These are phyloP conservation scores for Chionis minor DNA, from an alignment of 2,113 vertebrate species.

Conservation along the genomic window DNA sequence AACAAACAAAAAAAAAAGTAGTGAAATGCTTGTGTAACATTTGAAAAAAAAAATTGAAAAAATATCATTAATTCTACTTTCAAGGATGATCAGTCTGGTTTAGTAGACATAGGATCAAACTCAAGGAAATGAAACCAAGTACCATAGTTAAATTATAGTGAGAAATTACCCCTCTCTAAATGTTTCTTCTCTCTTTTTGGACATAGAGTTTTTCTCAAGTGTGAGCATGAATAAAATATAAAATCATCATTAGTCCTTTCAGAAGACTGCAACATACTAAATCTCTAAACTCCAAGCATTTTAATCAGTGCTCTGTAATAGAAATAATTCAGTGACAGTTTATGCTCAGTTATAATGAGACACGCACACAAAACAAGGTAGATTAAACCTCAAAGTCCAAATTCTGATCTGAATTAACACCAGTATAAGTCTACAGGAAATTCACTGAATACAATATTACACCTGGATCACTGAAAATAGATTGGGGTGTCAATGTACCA, in stretches of 20 bases:
- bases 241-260: background rate
- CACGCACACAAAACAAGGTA: background rate
- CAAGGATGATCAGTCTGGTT: conserved; percentile 22
- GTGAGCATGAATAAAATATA: background rate
- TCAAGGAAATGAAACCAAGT: conserved; percentile 10
- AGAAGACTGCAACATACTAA: background rate
- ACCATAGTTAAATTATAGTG: background rate
- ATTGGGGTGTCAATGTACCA: background rate
- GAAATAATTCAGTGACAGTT: background rate
- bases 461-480: background rate
- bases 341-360: background rate
- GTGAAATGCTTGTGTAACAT: background rate
- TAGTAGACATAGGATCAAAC: background rate
- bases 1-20: background rate
- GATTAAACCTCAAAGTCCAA: background rate
- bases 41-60: background rate
- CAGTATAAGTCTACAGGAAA: background rate
- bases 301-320: background rate
- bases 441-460: background rate
- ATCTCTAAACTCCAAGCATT: background rate
- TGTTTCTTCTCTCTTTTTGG: background rate
- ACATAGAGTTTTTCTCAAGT: background rate
- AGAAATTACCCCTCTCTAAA: background rate
- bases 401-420: background rate
- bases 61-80: conserved; percentile 2